A percentile compares a stretch with the other conserved stretches of the same genome.
Conservation (phyloP, 2,888 invertebrate species). For the Malacosoma neustria region DNA sequence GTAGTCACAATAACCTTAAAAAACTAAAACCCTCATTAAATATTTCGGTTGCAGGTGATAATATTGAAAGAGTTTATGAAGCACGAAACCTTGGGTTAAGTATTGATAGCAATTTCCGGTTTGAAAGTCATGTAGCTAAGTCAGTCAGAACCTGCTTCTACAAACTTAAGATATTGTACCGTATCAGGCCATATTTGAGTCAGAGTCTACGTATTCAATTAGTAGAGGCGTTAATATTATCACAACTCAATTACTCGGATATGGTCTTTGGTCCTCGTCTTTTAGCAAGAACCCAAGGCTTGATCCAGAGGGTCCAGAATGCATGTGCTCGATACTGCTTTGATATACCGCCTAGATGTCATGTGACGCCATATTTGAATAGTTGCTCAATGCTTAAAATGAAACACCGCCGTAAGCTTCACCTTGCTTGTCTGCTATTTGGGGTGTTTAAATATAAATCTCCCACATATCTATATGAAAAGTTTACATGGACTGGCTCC, state of each 20-base stretch:
- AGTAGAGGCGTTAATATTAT: too few relatives aligned
- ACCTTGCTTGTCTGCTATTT: too few relatives aligned
- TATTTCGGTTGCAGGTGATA: too few relatives aligned
- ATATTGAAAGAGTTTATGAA: constrained; percentile 2
- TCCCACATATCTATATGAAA: too few relatives aligned
- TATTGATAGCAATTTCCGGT: constrained; percentile 2
- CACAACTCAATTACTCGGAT: constrained; percentile 7
- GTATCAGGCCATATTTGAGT: constrained; percentile 3
- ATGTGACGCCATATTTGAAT: background rate
- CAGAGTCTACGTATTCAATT: too few relatives aligned
- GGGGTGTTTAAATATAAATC: too few relatives aligned
- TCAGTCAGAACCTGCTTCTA: constrained; percentile 5
- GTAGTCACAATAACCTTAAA: too few relatives aligned
- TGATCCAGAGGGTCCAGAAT: constrained; percentile 8
- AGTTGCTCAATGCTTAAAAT: too few relatives aligned
- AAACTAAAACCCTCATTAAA: too few relatives aligned
- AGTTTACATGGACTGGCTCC: too few relatives aligned
- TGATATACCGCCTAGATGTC: background rate
- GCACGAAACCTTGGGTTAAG: constrained; percentile 3
- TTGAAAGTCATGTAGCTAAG: constrained; percentile 5
- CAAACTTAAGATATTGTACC: constrained; percentile 5
- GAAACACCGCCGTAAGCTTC: too few relatives aligned
- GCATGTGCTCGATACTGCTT: constrained; percentile 10
- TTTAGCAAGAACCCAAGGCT: background rate
- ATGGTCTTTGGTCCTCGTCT: constrained; percentile 4